These are phyloP conservation scores for Tethya wilhelma DNA, from an alignment of 37 sponge, comb jelly and placozoan genomes.

Conservation along the genomic window DNA sequence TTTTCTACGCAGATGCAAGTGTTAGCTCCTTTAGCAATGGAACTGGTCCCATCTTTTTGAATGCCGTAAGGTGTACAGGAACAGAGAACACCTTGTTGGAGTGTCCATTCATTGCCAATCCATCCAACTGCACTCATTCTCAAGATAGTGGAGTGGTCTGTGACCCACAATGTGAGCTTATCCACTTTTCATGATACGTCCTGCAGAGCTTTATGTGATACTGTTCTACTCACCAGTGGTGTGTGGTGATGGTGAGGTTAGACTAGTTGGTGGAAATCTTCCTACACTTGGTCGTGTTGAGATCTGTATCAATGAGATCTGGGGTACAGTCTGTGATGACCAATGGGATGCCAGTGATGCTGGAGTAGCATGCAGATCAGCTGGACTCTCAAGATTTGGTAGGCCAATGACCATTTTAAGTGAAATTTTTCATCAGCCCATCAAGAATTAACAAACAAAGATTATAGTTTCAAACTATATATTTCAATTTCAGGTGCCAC, in stretches of 20 bases:
- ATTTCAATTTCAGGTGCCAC: constrained; percentile 21
- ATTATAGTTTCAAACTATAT: no score
- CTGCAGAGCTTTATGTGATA: no score
- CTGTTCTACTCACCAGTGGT: background rate
- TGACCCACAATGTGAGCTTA: background rate
- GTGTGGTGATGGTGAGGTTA: background rate
- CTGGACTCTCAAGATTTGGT: no score
- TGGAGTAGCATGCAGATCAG: constrained; percentile 8
- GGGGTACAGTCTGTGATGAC: constrained; percentile 36
- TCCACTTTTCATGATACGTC: background rate
- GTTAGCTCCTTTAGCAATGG: background rate
- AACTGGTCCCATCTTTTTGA: background rate
- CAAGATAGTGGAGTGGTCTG: constrained; percentile 6
- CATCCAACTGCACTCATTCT: background rate
- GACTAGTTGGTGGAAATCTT: background rate
- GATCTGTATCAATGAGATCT: background rate
- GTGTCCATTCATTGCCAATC: background rate
- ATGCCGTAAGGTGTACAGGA: background rate
- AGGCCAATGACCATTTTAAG: background rate
- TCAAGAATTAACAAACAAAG: no score
- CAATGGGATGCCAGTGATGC: constrained; percentile 18
- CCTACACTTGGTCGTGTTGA: constrained; percentile 6
- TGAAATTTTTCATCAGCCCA: background rate
- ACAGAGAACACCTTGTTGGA: background rate
- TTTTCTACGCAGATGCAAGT: background rate